Conservation (phyloP, 2,797 vertebrate genomes). For the Phyllotis vaccarum region DNA sequence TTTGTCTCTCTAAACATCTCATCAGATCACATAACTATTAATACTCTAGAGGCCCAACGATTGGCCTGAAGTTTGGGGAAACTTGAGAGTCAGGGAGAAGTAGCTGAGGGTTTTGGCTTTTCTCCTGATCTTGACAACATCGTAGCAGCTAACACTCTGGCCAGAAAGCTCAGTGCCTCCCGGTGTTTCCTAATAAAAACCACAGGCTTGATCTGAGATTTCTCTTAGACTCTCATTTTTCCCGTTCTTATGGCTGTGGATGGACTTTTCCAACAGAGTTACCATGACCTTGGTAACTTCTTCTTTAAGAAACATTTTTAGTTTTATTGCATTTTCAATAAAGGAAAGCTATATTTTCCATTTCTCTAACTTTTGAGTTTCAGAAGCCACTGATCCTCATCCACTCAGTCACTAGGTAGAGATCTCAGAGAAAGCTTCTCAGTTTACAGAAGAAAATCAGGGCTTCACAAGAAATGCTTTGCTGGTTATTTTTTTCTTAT, state of each 20-base stretch:
- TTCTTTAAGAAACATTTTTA: background rate
- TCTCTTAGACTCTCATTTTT: background rate
- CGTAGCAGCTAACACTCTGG: background rate
- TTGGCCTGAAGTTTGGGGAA: background rate
- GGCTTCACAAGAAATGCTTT: background rate
- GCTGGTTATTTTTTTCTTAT: background rate
- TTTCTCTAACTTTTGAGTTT: background rate
- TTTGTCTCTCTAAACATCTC: background rate
- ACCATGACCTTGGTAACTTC: background rate
- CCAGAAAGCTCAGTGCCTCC: background rate
- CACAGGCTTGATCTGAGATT: background rate
- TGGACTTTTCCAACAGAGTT: background rate
- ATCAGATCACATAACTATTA: background rate
- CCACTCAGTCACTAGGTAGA: background rate
- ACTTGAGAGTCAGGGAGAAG: background rate
- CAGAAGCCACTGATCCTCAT: background rate
- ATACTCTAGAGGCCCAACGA: background rate
- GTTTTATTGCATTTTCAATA: background rate
- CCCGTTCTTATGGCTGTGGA: background rate
- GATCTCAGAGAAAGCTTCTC: background rate
- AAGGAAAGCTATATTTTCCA: background rate
- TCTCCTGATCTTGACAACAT: background rate
- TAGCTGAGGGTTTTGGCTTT: background rate
- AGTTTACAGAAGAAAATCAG: background rate
- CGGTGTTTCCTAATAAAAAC: background rate